Evolutionary conservation across 2,113 vertebrate species (phyloP), one percentile per base, ranked within the genome.

Genomic region (Rhabdomys dilectus): DNA sequence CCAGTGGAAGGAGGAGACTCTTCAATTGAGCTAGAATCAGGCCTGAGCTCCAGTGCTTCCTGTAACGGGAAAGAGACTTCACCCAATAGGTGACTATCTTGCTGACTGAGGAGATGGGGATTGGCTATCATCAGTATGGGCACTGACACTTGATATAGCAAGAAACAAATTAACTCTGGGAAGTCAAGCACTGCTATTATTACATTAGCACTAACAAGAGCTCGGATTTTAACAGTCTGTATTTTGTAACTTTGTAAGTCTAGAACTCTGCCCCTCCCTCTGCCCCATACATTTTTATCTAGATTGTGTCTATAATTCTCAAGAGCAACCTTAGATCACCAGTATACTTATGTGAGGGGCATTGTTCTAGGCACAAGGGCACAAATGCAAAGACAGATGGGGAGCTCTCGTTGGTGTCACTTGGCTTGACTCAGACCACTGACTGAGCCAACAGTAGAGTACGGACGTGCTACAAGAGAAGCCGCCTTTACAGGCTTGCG

Each of bases 1-100:
- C 98, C 97, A 36, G 92, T 98, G 68, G 97, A 98, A 97, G 97
- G 98, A 89, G 98, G 98, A 95, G 97, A 98, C 91, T 97, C 97
- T 97, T 96, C 97, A n/a, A 0, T 76, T 87, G 97, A 96, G 19
- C 91, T 82, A 60, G 98, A 96, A 88, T 77, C 88, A 8, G 97
- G 96, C 21, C 81, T 97, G 85, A 97, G 94, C 81, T 66, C 98
- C 56, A 94, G 92, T 72, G 93, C 95, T 93, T 73, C 96, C 93
- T 96, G 88, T 95, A 96, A 97, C 3, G 95, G 97, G 91, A 98
- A 97, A 86, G 98, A 97, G 93, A 94, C 84, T 29, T 94, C 92
- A 84, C 97, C 97, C 62, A 77, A 95, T 60, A 97, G 98, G 98
- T 97, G 42, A 88, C 39, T 34, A 5, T n/a, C 24, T 51, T 91